Percentiles rank a stretch among this genome's conserved stretches.
Conservation (phyloP, 2,113 vertebrate genomes). For the Nothocercus julius region DNA sequence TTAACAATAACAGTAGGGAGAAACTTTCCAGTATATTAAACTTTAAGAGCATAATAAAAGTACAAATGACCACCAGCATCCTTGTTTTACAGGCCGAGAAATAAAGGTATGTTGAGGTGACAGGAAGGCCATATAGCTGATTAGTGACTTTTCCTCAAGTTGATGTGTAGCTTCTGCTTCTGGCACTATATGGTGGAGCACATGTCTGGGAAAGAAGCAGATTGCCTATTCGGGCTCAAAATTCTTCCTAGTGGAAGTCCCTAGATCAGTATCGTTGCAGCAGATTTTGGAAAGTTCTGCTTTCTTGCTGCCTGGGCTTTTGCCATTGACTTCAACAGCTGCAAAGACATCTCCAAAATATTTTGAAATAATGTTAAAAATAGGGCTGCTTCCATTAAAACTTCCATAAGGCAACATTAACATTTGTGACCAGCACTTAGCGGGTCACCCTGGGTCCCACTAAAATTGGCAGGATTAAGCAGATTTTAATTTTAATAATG, state of each 20-base stretch:
- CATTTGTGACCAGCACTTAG: slow-evolving; percentile 27
- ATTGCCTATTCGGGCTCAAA: background rate
- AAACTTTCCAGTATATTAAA: background rate
- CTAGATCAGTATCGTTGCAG: background rate
- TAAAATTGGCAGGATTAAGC: slow-evolving; percentile 43
- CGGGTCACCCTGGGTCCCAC: slow-evolving; percentile 32
- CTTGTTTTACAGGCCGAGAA: background rate
- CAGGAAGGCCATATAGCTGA: background rate
- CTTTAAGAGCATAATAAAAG: background rate
- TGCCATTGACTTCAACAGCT: background rate
- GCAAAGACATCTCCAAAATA: background rate
- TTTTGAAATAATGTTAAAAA: background rate
- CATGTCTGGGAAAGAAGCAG: background rate
- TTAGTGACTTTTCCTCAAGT: background rate
- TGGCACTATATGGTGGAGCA: background rate
- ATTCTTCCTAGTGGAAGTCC: background rate
- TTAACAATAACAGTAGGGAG: background rate
- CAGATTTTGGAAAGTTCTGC: background rate
- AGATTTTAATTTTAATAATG: slow-evolving; percentile 42
- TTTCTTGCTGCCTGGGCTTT: background rate
- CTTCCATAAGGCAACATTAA: background rate
- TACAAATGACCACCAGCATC: background rate
- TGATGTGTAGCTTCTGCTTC: background rate
- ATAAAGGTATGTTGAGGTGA: background rate
- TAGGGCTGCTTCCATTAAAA: background rate